Conservation (phyloP, 2,797 vertebrate genomes). For the Champsocephalus esox region DNA sequence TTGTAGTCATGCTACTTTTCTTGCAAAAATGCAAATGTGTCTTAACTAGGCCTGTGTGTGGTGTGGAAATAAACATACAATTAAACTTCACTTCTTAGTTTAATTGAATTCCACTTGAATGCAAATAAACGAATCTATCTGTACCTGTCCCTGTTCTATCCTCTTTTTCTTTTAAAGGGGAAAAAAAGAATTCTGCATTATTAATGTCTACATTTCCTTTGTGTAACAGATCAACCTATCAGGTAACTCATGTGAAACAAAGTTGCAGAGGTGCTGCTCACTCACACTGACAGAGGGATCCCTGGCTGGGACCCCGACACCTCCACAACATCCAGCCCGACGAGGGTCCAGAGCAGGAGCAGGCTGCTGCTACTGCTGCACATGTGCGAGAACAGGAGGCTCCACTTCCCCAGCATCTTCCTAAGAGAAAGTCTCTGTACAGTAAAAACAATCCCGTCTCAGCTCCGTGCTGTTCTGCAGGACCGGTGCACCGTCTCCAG, state of each 20-base stretch:
- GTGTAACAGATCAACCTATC: neutral
- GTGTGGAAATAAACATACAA: too few species aligned
- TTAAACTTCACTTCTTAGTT: neutral
- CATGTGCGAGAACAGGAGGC: conserved; percentile 74
- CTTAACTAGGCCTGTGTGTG: neutral
- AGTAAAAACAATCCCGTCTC: conserved; percentile 38
- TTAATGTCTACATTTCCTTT: neutral
- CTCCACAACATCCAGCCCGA: conserved; percentile 84
- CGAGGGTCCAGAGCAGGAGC: conserved; percentile 86
- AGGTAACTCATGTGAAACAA: conserved; percentile 14
- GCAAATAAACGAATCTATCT: neutral
- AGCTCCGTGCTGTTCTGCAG: conserved; percentile 17
- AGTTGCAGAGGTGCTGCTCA: conserved; percentile 71
- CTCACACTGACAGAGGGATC: conserved; percentile 98
- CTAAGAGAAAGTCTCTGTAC: neutral
- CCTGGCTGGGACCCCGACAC: conserved; percentile 92
- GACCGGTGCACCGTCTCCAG: conserved; percentile 52
- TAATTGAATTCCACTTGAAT: neutral
- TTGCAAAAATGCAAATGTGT: too few species aligned
- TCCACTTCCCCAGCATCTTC: conserved; percentile 85
- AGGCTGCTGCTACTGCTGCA: conserved; percentile 69
- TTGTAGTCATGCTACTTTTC: too few species aligned
- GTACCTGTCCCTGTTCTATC: neutral
- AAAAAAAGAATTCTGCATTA: neutral
- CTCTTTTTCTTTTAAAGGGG: neutral